Percentiles rank a stretch among this genome's conserved stretches.
These are phyloP conservation scores for Drosophila rufa DNA, from an alignment of 1,140 invertebrate genomes.

Conservation along the genomic window DNA sequence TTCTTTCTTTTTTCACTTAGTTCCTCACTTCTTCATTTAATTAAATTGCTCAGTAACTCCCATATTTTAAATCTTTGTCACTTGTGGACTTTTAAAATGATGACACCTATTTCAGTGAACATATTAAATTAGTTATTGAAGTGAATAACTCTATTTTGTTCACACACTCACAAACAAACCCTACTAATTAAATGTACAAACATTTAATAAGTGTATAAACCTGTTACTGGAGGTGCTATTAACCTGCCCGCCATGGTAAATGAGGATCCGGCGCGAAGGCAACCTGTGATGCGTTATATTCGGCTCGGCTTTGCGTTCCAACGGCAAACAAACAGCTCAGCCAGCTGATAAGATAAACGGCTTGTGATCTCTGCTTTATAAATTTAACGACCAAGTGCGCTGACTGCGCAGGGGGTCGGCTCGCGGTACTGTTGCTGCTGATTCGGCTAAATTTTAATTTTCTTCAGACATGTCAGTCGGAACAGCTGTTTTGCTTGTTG, in stretches of 20 bases:
- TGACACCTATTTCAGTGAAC: too few relatives aligned
- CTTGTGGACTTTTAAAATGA: too few relatives aligned
- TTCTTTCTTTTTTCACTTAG: neutral
- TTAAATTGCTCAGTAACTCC: too few relatives aligned
- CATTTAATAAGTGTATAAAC: neutral
- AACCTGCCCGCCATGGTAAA: slow-evolving; percentile 10
- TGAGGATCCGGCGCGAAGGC: neutral
- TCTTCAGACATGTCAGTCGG: neutral
- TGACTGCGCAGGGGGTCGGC: neutral
- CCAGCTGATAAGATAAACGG: slow-evolving; percentile 68
- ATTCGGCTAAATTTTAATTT: slow-evolving; percentile 21
- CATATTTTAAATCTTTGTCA: too few relatives aligned
- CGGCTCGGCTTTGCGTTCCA: slow-evolving; percentile 17
- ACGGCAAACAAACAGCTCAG: slow-evolving; percentile 52
- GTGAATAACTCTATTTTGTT: too few relatives aligned
- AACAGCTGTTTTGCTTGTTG: slow-evolving; percentile 43
- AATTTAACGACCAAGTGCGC: slow-evolving; percentile 29
- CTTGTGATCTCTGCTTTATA: slow-evolving; percentile 31
- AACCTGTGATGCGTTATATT: slow-evolving; percentile 5
- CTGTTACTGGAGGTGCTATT: neutral
- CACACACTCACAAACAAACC: neutral
- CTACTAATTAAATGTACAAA: neutral
- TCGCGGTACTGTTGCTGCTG: slow-evolving; percentile 1
- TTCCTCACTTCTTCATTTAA: neutral
- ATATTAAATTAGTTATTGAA: too few relatives aligned